Evolutionary conservation across 2,797 vertebrate species (phyloP), one percentile per base, ranked within the genome.

Genomic region (Typhlichthys eigenmanni): DNA sequence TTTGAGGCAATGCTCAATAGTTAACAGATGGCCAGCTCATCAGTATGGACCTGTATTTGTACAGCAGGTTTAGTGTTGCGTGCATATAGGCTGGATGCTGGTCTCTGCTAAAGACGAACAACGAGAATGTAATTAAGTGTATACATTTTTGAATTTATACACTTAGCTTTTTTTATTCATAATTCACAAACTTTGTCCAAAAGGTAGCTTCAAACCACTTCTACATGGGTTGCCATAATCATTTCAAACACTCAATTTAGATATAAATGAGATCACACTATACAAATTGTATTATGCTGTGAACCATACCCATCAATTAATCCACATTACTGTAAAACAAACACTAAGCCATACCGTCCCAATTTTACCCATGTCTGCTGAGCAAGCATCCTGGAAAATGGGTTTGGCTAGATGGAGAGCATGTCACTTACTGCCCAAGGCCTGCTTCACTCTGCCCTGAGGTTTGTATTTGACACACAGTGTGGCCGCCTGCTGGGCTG

Each of bases 151-250:
- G 50, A 51, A 60, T 56, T 62, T 60, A 68, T 71, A 72, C 64
- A 53, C 66, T 82, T 85, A 79, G 81, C 82, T 86, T 86, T 86
- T 86, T 82, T 69, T 13, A 7, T 55, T 19, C 51, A 64, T 67
- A 58, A 19, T 69, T 51, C 52, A n/a, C 17, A 46, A 63, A 64
- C 24, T 45, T 66, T 53, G 49, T 74, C 55, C 53, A 47, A 56
- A 62, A 47, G 52, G 66, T 62, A 71, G 58, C 12, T 64, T 76
- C 80, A 65, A 64, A 87, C 70, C 78, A 60, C 48, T 24, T 58
- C 52, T 47, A 68, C 47, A 46, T 14, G 1, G 11, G 32, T 47
- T 58, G 54, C 34, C 10, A 19, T 29, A 3, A 13, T 32, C 29
- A 29, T 54, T 24, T 13, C 29, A 13, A 13, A 4, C 24, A 54